These are phyloP conservation scores for Pollicipes pollicipes DNA, from an alignment of 1,140 invertebrate genomes.

Conservation along the genomic window DNA sequence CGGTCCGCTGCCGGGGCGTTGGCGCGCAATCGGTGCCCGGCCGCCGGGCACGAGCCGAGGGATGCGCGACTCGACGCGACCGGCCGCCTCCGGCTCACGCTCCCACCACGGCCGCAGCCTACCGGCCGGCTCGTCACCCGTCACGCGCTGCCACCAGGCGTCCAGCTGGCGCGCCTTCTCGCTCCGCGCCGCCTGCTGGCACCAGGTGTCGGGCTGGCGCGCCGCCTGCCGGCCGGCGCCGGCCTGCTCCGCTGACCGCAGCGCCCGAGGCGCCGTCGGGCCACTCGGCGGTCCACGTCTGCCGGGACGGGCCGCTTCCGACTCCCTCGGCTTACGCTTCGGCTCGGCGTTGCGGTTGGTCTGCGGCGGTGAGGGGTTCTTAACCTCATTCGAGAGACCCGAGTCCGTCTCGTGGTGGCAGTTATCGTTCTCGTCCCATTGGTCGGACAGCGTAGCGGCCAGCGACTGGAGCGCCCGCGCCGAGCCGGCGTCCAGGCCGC, in stretches of 20 bases:
- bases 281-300: too few relatives aligned
- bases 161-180: not conserved
- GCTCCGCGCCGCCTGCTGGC: not conserved
- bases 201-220: not conserved
- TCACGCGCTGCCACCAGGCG: not conserved
- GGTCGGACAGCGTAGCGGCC: not conserved
- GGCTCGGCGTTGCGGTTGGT: not conserved
- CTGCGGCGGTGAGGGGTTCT: not conserved
- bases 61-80: not conserved
- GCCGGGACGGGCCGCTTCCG: too few relatives aligned
- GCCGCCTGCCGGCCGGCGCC: not conserved
- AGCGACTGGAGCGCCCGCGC: not conserved
- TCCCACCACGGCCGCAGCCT: not conserved
- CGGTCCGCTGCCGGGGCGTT: too few relatives aligned
- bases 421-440: not conserved
- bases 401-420: not conserved
- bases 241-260: not conserved
- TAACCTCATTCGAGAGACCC: too few relatives aligned
- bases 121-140: not conserved
- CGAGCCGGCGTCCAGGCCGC: not conserved
- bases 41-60: not conserved
- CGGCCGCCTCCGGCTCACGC: not conserved
- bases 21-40: too few relatives aligned
- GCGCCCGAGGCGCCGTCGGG: too few relatives aligned
- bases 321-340: not conserved